These are phyloP conservation scores for Wasmannia auropunctata DNA, from an alignment of 1,140 invertebrate species.

Conservation along the genomic window DNA sequence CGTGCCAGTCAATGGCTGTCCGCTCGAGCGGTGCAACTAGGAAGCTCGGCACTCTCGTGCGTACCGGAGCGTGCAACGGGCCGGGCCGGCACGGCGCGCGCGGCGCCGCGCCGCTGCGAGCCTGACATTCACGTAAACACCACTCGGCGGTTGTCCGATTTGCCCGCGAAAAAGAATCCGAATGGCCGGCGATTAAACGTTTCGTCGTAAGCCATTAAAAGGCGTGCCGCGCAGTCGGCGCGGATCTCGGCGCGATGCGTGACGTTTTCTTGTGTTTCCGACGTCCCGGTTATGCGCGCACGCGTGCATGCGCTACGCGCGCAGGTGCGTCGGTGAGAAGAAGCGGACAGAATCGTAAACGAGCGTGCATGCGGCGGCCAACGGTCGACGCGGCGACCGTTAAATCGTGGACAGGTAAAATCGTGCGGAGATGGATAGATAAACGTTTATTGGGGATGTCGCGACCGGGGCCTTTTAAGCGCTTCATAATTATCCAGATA, in stretches of 20 bases:
- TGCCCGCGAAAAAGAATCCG: constrained; percentile 52
- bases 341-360: constrained; percentile 44
- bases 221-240: not conserved
- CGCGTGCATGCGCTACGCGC: not conserved
- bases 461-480: constrained; percentile 39
- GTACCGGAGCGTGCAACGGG: constrained; percentile 12
- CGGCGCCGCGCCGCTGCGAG: not conserved
- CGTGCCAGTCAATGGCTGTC: constrained; percentile 45
- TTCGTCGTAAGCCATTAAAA: constrained; percentile 62
- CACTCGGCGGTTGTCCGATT: constrained; percentile 48
- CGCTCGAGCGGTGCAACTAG: constrained; percentile 29
- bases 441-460: constrained; percentile 51
- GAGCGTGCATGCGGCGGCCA: constrained; percentile 8
- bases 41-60: constrained; percentile 45
- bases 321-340: constrained; percentile 19
- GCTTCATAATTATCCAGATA: constrained; percentile 47
- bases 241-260: not conserved
- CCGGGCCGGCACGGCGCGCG: too few relatives aligned
- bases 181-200: constrained; percentile 65
- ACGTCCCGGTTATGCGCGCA: constrained; percentile 26
- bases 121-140: constrained; percentile 59
- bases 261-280: constrained; percentile 19
- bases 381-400: constrained; percentile 28
- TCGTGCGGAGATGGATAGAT: constrained; percentile 47
- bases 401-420: constrained; percentile 43